These are phyloP conservation scores for Eupristina koningsbergeri DNA, from an alignment of 1,140 invertebrate species.

Conservation along the genomic window DNA sequence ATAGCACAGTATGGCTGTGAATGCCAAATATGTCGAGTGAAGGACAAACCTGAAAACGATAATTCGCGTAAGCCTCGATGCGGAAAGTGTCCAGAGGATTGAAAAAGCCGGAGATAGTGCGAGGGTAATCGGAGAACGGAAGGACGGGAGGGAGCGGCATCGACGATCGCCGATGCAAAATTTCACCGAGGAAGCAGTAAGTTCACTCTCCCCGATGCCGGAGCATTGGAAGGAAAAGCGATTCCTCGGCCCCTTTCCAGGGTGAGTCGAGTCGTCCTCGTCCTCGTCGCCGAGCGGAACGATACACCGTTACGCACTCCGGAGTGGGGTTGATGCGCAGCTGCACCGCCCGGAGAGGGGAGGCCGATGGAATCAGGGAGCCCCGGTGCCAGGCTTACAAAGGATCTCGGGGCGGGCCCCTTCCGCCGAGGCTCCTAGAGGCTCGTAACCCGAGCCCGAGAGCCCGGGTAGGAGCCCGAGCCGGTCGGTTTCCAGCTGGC, in stretches of 20 bases:
- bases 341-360: not conserved
- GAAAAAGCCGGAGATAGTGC: not conserved
- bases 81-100: no score
- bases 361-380: not conserved
- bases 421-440: conserved; percentile 1
- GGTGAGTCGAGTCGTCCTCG: conserved; percentile 27
- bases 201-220: not conserved
- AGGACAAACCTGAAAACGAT: not conserved
- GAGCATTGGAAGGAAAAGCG: not conserved
- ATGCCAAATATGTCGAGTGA: not conserved
- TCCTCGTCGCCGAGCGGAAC: conserved; percentile 40
- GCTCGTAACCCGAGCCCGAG: conserved; percentile 7
- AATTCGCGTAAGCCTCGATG: not conserved
- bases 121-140: no score
- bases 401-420: conserved; percentile 13
- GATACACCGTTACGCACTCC: conserved; percentile 45
- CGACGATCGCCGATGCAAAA: no score
- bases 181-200: no score
- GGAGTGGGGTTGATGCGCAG: conserved; percentile 5
- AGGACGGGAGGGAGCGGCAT: no score
- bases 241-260: conserved; percentile 21
- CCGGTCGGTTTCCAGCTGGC: not conserved
- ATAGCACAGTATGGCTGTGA: not conserved
- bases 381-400: conserved; percentile 17
- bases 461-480: not conserved